Percentiles rank a stretch among this genome's conserved stretches.
Conservation (phyloP, 2,113 vertebrate species). For the Hassar affinis region DNA sequence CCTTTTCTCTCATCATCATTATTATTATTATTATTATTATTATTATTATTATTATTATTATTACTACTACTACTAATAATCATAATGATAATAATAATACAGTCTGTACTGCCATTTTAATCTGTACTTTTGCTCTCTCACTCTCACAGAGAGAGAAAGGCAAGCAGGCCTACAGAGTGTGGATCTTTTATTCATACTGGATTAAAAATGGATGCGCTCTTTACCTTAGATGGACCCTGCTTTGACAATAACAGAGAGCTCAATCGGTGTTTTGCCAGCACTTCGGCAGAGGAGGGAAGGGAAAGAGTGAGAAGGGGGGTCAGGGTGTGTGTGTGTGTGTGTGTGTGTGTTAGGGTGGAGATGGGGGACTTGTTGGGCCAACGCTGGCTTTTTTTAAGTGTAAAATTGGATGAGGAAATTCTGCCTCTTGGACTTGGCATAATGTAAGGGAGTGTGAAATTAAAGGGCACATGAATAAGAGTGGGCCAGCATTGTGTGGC, state of each 20-base stretch:
- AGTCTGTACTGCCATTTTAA: neutral
- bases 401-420: slow-evolving; percentile 77
- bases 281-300: slow-evolving; percentile 20
- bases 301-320: neutral
- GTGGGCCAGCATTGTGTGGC: slow-evolving; percentile 68
- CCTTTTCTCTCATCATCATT: neutral
- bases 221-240: slow-evolving; percentile 74
- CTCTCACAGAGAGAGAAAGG: slow-evolving; percentile 17
- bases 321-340: too few species aligned
- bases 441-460: slow-evolving; percentile 81
- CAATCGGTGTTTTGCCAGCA: slow-evolving; percentile 78
- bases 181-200: slow-evolving; percentile 83
- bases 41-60: neutral
- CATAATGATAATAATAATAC: neutral
- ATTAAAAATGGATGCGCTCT: slow-evolving; percentile 86
- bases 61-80: neutral
- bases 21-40: neutral
- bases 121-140: neutral
- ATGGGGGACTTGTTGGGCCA: slow-evolving; percentile 67
- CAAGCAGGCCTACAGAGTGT: slow-evolving; percentile 68
- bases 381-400: slow-evolving; percentile 68
- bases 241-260: slow-evolving; percentile 84
- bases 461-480: slow-evolving; percentile 73
- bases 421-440: slow-evolving; percentile 75
- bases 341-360: too few species aligned